Base-by-base conservation (phyloP, 2,113 vertebrate genomes). In the Anoplopoma fimbria region DNA sequence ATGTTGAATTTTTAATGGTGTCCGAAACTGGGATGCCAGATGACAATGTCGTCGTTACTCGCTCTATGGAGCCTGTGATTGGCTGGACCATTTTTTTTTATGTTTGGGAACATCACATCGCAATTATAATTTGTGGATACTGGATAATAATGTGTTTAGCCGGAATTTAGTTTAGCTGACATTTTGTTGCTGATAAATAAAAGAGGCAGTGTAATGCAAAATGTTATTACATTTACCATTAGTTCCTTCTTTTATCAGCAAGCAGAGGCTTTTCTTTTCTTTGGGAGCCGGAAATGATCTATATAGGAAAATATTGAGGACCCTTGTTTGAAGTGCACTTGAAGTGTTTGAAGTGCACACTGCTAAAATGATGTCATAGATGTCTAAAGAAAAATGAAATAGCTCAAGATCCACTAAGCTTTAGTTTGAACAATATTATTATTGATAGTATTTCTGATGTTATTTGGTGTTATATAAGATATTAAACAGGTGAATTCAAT, bases 1-100 rank as follows among this genome's bases (percentile, higher is more conserved):
- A 87, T 75, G 79, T 84, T 94, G 87, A 90, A 93, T 93, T 92
- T 94, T 94, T 93, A 92, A 93, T 92, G 51, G 27, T 2, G 69
- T 82, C 81, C 79, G 73, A 90, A 79, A 81, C 53, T 10, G 23
- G 21, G 36, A 82, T 69, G 69, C 63, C 64, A 75, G 68, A 83
- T 75, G 70, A 85, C 29, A 75, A 49, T 49, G 75, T 33, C 21
- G 65, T 38, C 73, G 17, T 47, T 67, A 17, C 33, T 62, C 12
- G 15, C 78, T 87, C 73, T 36, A 15, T 55, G 34, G 45, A 83
- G 69, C 68, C 65, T 5, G 14, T n/a, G 60, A 75, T 84, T 87
- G 71, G 62, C 67, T 61, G 27, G 42, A 64, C 51, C 31, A n/a
- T 9, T 29, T 55, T 9, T 29, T 55, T 72, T 83, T 40, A 42